Percentiles rank a stretch among this genome's conserved stretches.
Conservation (phyloP, 2,888 invertebrate species). For the Eulithis prunata region DNA sequence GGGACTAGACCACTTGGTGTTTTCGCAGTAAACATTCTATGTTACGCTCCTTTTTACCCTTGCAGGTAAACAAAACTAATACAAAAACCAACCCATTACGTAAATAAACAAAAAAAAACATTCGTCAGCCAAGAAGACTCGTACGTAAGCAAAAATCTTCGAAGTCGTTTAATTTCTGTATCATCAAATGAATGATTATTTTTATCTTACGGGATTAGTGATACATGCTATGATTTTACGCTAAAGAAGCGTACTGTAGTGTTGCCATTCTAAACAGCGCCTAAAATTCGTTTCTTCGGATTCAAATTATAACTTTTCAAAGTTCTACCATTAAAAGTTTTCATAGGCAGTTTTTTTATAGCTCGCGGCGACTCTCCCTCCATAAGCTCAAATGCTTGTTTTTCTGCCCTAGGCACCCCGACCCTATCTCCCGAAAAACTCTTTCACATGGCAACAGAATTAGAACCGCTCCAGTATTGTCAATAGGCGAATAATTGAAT, state of each 20-base stretch:
- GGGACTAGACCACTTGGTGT: constrained; percentile 10
- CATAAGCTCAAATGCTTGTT: constrained; percentile 5
- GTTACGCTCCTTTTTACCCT: constrained; percentile 6
- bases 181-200: too few species aligned
- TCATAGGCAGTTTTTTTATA: constrained; percentile 37
- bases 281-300: constrained; percentile 38
- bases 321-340: constrained; percentile 44
- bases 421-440: constrained; percentile 37
- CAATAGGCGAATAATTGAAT: constrained; percentile 79
- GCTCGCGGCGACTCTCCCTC: constrained; percentile 27
- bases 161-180: too few species aligned
- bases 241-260: neutral
- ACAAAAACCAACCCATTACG: neutral
- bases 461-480: constrained; percentile 67
- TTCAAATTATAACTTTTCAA: constrained; percentile 41
- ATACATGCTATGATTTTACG: neutral
- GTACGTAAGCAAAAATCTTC: too few species aligned
- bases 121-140: too few species aligned
- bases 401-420: constrained; percentile 31
- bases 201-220: constrained; percentile 1
- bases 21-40: constrained; percentile 10
- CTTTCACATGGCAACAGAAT: constrained; percentile 62
- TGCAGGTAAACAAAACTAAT: constrained; percentile 11
- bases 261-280: constrained; percentile 28
- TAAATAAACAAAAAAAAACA: neutral